Base-by-base conservation (phyloP, 2,797 vertebrate species). In the Rhodeus uyekii region DNA sequence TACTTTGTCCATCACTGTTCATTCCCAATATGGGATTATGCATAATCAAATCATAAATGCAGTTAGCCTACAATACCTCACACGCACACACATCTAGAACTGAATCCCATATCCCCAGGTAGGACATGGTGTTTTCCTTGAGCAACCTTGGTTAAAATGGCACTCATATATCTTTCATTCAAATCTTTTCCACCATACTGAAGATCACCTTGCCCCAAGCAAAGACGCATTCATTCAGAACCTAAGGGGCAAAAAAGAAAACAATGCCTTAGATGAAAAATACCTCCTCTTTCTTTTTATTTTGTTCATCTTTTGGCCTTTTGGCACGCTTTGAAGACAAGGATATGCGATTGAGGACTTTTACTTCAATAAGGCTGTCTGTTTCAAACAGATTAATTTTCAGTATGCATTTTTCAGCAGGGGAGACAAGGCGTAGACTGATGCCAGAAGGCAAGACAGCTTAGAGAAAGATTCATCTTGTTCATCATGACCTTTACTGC, bases 181-280 rank as follows among this genome's bases (percentile, higher is more conserved):
- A 82, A 76, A 76, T 67, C 27, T 58, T 68, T 82, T 76, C 27
- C 44, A 64, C 39, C 38, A 14, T 76, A 58, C 24, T 75, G 61
- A 82, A 82, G 71, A 76, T 82, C 80, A 82, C 80, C 80, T 82
- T 82, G 61, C 48, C 73, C 38, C 46, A 68, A 76, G 67, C 73
- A 68, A 76, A 76, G 63, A 36, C 60, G 65, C 60, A 75, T 44
- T 75, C 71, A 55, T 75, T 81, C 60, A 75, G 80, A 82, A 81
- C 80, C 80, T n/a, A n/a, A 13, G 69, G 13, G 32, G n/a, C 12
- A 24, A 22, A 38, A 50, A 19, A 63, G 29, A 74, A 60, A 50
- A 60, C 61, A 42, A 58, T 1, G 8, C 44, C 58, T 80, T 48
- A 6, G 68, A 72, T 36, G 55, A 72, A 73, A 80, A 58, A 38